A percentile compares a stretch with the other conserved stretches of the same genome.
Evolutionary conservation across 2,888 invertebrate species (phyloP).

Genomic region (Hypercompe scribonia): DNA sequence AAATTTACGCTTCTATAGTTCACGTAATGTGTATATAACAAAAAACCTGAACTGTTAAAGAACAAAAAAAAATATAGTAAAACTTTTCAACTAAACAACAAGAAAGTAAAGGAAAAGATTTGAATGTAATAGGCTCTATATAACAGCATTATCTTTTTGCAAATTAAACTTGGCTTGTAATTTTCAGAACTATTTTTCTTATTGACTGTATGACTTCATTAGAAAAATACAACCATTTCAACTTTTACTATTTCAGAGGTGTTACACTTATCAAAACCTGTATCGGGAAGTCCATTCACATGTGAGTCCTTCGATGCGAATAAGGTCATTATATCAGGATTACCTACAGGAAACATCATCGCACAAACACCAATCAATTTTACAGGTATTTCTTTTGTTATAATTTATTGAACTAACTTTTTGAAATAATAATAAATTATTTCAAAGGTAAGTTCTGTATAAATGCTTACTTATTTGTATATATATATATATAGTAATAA

Average conservation of each 20-base stretch:
- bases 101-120: background rate
- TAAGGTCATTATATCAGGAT: slow-evolving; percentile 92
- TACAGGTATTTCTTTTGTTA: slow-evolving; percentile 86
- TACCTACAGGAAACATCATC: slow-evolving; percentile 91
- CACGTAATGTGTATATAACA: background rate
- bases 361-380: slow-evolving; percentile 94
- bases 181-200: too few species aligned
- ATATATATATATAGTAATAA: too few species aligned
- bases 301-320: slow-evolving; percentile 97
- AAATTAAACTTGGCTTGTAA: too few species aligned
- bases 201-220: too few species aligned
- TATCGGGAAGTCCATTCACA: slow-evolving; percentile 96
- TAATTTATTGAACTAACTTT: background rate
- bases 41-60: background rate
- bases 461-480: too few species aligned
- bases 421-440: background rate
- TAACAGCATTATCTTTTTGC: background rate
- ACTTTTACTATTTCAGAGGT: slow-evolving; percentile 89
- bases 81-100: background rate
- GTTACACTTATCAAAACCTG: slow-evolving; percentile 94
- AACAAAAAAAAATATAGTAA: background rate
- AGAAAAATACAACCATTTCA: background rate
- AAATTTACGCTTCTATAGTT: background rate
- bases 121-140: too few species aligned
- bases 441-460: too few species aligned